A percentile compares a stretch with the other conserved stretches of the same genome.
phyloP scores from a whole-genome alignment of 2,113 vertebrate species.

The Anas platyrhynchos region DNA sequence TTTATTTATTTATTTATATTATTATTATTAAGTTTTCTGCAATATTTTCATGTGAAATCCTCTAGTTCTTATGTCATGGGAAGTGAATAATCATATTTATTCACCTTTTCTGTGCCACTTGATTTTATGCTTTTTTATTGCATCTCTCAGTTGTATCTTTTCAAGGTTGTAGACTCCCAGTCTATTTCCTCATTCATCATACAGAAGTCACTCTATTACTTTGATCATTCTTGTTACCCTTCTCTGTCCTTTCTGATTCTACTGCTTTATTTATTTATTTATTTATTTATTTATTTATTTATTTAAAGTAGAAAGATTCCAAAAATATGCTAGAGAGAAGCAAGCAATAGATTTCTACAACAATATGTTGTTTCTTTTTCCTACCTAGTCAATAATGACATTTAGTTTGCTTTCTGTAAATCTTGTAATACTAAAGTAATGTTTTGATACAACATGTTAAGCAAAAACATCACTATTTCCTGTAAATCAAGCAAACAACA shows the following conservation, averaged over 20 bases:
- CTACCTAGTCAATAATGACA: not conserved
- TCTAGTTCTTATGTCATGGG: not conserved
- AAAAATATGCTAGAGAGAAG: not conserved
- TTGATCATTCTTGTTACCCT: not conserved
- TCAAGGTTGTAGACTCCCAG: slow-evolving; percentile 21
- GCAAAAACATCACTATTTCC: accelerated
- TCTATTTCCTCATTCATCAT: slow-evolving; percentile 35
- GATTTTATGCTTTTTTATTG: not conserved
- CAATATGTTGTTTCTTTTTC: not conserved
- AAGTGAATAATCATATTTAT: not conserved
- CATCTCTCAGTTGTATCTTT: not conserved
- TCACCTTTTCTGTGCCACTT: not conserved
- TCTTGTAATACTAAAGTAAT: not conserved
- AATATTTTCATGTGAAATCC: not conserved
- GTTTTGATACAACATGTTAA: not conserved
- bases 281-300: not conserved
- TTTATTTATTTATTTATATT: too few species aligned
- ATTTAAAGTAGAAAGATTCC: not conserved
- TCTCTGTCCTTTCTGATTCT: not conserved
- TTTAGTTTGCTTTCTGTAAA: not conserved
- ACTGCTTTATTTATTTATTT: not conserved
- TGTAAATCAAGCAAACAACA: not conserved
- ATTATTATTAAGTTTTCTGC: not conserved
- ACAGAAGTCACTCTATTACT: not conserved
- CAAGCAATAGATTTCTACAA: not conserved